phyloP scores from a whole-genome alignment of 2,113 vertebrate genomes.

The Trematocara nigrifrons region DNA sequence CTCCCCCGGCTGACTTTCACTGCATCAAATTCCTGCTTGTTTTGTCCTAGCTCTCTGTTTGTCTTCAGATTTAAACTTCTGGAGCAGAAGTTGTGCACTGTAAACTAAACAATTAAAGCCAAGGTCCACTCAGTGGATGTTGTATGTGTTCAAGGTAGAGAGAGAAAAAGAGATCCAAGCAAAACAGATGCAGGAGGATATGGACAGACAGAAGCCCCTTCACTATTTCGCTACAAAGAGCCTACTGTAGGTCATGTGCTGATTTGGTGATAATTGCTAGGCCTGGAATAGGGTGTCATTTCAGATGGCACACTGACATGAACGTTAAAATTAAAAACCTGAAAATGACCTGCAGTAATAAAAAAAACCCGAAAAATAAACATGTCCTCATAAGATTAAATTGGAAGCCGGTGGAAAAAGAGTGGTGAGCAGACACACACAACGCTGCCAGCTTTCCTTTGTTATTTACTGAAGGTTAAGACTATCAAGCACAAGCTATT shows the following conservation, averaged over 20 bases:
- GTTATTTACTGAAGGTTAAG: conserved; percentile 32
- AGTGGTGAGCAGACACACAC: background rate
- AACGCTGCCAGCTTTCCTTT: conserved; percentile 9
- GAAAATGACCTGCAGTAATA: conserved; percentile 15
- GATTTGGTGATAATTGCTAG: conserved; percentile 50
- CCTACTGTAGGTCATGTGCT: conserved; percentile 44
- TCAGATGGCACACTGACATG: conserved; percentile 27
- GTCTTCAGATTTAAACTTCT: conserved; percentile 19
- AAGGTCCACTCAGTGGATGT: conserved; percentile 1
- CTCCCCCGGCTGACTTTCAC: conserved; percentile 1
- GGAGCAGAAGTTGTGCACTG: conserved; percentile 3
- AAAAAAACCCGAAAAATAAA: background rate
- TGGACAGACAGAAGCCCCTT: conserved; percentile 7
- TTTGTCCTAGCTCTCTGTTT: conserved; percentile 43
- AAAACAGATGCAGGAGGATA: conserved; percentile 37
- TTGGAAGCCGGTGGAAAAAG: background rate
- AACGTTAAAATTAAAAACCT: conserved; percentile 18
- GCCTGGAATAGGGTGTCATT: conserved; percentile 33
- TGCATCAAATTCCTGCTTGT: conserved; percentile 36
- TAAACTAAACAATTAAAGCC: conserved; percentile 21
- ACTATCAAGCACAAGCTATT: conserved; percentile 5
- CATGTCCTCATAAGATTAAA: conserved; percentile 10
- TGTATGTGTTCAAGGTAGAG: conserved; percentile 21
- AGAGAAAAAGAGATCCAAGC: conserved; percentile 21
- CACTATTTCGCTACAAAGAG: conserved; percentile 36